These are phyloP conservation scores for Drosophila pandora DNA, from an alignment of 1,140 invertebrate genomes.

Conservation along the genomic window DNA sequence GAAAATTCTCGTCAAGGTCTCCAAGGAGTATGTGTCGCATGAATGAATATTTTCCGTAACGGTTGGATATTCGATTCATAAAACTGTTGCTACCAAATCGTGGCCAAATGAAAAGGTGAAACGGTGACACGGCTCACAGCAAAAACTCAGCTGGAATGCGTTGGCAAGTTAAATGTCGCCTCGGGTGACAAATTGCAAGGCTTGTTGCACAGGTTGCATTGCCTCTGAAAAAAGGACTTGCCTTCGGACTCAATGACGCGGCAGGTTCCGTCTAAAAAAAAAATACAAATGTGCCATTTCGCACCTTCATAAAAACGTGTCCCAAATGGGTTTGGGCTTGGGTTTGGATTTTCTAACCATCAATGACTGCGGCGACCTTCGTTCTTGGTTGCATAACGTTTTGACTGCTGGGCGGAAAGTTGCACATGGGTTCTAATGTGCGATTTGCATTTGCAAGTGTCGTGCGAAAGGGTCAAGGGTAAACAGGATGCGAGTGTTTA, in stretches of 20 bases:
- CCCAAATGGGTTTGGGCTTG: constrained; percentile 44
- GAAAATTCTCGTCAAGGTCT: constrained; percentile 36
- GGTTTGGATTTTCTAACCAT: constrained; percentile 17
- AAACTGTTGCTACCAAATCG: constrained; percentile 26
- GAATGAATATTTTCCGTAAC: constrained; percentile 58
- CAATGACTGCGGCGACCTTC: constrained; percentile 45
- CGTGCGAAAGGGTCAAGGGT: constrained; percentile 64
- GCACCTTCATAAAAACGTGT: constrained; percentile 76
- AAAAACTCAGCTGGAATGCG: constrained; percentile 67
- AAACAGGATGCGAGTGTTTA: constrained; percentile 65
- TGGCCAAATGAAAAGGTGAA: constrained; percentile 38
- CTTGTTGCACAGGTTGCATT: constrained; percentile 47
- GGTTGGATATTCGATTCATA: constrained; percentile 39
- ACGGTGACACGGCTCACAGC: constrained; percentile 44
- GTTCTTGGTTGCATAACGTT: constrained; percentile 51
- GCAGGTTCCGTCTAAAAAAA: constrained; percentile 60
- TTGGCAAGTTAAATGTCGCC: constrained; percentile 68
- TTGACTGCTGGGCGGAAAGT: constrained; percentile 56
- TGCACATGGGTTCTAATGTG: constrained; percentile 64
- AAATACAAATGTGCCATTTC: constrained; percentile 72
- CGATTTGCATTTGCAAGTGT: constrained; percentile 70
- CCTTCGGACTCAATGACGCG: constrained; percentile 64
- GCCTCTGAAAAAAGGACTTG: constrained; percentile 25
- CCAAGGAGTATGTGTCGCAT: constrained; percentile 33
- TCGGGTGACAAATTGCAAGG: constrained; percentile 78